Conservation (phyloP, 2,888 invertebrate genomes). For the Bimastos eiseni region DNA sequence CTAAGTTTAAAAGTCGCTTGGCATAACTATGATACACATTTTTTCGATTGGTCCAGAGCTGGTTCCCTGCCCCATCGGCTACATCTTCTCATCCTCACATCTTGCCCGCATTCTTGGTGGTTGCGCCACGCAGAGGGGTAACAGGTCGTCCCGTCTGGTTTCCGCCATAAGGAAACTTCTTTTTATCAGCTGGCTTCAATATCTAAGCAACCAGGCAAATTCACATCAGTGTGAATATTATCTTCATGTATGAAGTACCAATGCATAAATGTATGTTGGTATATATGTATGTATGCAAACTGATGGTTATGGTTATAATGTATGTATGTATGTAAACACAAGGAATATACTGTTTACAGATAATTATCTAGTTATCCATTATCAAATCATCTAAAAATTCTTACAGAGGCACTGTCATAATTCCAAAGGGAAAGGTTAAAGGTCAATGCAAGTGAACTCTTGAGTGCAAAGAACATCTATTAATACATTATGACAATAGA, state of each 20-base stretch:
- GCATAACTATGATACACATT: neutral
- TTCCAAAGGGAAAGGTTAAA: too few relatives aligned
- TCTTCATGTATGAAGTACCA: neutral
- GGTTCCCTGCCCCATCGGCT: neutral
- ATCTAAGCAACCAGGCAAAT: conserved; percentile 71
- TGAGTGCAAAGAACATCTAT: too few relatives aligned
- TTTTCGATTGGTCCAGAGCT: conserved; percentile 1
- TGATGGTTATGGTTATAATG: too few relatives aligned
- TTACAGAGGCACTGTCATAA: too few relatives aligned
- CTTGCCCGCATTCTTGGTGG: conserved; percentile 55
- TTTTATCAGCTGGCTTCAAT: conserved; percentile 98
- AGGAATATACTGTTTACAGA: too few relatives aligned
- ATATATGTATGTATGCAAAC: too few relatives aligned
- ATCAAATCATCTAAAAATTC: too few relatives aligned
- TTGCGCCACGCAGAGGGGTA: conserved; percentile 82
- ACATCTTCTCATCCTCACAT: conserved; percentile 32
- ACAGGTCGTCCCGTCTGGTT: conserved; percentile 93
- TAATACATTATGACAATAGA: too few relatives aligned
- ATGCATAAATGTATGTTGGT: too few relatives aligned
- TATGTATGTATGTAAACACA: too few relatives aligned
- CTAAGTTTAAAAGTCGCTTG: neutral
- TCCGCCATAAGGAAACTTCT: conserved; percentile 95
- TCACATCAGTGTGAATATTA: neutral
- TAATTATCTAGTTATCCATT: too few relatives aligned
- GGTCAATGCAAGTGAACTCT: too few relatives aligned